Percentiles rank a stretch among this genome's conserved stretches.
These are phyloP conservation scores for Orchestia grillus DNA, from an alignment of 1,140 invertebrate species.

Conservation along the genomic window DNA sequence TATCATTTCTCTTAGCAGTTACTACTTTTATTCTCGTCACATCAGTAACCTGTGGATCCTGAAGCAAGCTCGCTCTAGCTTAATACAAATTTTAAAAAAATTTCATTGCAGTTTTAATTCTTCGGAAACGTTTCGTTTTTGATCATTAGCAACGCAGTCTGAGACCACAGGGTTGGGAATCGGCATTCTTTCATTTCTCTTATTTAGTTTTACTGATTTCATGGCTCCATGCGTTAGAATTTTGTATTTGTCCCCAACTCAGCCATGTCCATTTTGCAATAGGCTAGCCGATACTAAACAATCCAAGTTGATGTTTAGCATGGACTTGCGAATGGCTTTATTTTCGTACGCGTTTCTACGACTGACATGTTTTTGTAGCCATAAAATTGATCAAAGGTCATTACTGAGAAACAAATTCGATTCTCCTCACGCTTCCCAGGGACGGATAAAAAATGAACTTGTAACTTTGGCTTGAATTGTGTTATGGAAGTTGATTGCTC, in stretches of 20 bases:
- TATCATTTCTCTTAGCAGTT: neutral
- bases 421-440: neutral
- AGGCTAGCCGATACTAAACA: neutral
- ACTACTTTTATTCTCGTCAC: neutral
- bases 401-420: neutral
- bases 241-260: neutral
- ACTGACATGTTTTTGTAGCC: slow-evolving; percentile 21
- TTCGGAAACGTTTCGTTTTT: neutral
- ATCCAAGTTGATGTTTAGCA: neutral
- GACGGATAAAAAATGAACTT: neutral
- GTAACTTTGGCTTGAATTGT: neutral
- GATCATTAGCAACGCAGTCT: neutral
- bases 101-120: neutral
- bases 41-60: neutral
- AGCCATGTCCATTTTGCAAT: neutral
- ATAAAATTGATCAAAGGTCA: neutral
- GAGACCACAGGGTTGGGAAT: neutral
- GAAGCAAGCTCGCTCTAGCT: neutral
- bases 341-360: neutral
- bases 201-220: neutral
- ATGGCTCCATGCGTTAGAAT: neutral
- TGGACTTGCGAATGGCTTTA: neutral
- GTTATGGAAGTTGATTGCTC: too few relatives aligned
- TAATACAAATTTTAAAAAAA: neutral
- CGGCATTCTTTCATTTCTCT: neutral